Evolutionary conservation across 2,797 vertebrate genomes (phyloP), one percentile per base, ranked within the genome.

Genomic region (Cyprinella venusta): DNA sequence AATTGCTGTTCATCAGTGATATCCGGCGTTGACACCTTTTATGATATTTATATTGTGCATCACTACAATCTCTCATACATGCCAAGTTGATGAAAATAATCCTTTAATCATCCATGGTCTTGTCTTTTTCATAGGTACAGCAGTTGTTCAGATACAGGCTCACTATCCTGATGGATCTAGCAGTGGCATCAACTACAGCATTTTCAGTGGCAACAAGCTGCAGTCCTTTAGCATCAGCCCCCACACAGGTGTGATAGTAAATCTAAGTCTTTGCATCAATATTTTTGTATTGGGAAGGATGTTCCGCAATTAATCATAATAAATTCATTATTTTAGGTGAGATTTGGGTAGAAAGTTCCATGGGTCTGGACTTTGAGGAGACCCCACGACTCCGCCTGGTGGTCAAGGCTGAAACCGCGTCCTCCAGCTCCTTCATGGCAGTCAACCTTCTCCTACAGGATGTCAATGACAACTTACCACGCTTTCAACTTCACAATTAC

Each of bases 401-500:
- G 52, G 92, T 99, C 54, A 98, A 98, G 86, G 98, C 98, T 1
- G 97, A 98, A 90, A 96, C 96, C 0, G 48, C 92, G 1, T 91
- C 96, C 61, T 96, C 96, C 89, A 96, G 95, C 7, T 92, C 96
- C 68, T 99, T 97, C 88, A 97, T 96, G 87, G 95, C 96, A 5
- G 89, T 99, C 81, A 98, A 96, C 81, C 88, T 99, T 63, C 96
- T 95, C 82, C 95, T 99, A 77, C 97, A 98, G 90, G 98, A 99
- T 24, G 93, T 97, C 90, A 99, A 99, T 0, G 98, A 99, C 92
- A 99, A 99, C 85, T 90, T 95, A 21, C 98, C 98, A 3, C 96
- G 95, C 89, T 99, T 99, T 92, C 96, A 98, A 89, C 94, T 96
- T 79, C 97, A 97, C 89, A 96, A 97, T 87, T 99, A 99, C 0